A percentile compares a stretch with the other conserved stretches of the same genome.
Evolutionary conservation across 2,113 vertebrate species (phyloP).

Genomic region (Microcebus lehilahytsara): DNA sequence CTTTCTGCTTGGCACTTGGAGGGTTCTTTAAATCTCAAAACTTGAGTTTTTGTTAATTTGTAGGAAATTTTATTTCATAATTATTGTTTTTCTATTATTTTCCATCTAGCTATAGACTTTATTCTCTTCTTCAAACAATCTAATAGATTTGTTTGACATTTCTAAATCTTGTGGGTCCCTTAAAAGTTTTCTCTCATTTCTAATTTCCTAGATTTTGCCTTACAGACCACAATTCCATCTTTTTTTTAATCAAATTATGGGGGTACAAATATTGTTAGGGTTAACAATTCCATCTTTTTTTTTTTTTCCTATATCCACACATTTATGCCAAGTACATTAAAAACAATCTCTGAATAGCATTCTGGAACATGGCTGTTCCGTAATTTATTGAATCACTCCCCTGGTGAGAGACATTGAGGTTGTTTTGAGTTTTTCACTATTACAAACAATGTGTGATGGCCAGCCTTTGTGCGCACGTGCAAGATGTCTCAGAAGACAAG

Average conservation of each 20-base stretch:
- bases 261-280: too few relatives aligned
- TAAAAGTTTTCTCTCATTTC: not conserved
- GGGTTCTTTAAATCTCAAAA: not conserved
- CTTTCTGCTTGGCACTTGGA: not conserved
- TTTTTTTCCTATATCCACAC: not conserved
- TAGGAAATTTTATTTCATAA: not conserved
- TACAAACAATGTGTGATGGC: not conserved
- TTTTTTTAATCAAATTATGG: too few relatives aligned
- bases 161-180: not conserved
- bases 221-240: not conserved
- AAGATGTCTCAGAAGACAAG: not conserved
- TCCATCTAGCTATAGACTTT: not conserved
- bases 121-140: not conserved
- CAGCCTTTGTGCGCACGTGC: not conserved
- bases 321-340: not conserved
- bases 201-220: slow-evolving; percentile 1
- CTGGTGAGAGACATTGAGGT: not conserved
- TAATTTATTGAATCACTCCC: not conserved
- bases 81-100: not conserved
- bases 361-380: not conserved
- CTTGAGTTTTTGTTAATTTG: not conserved
- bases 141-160: not conserved
- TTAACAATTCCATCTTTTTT: too few relatives aligned
- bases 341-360: not conserved
- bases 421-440: not conserved